Conservation (phyloP, 2,797 vertebrate species). For the Alectoris magna region DNA sequence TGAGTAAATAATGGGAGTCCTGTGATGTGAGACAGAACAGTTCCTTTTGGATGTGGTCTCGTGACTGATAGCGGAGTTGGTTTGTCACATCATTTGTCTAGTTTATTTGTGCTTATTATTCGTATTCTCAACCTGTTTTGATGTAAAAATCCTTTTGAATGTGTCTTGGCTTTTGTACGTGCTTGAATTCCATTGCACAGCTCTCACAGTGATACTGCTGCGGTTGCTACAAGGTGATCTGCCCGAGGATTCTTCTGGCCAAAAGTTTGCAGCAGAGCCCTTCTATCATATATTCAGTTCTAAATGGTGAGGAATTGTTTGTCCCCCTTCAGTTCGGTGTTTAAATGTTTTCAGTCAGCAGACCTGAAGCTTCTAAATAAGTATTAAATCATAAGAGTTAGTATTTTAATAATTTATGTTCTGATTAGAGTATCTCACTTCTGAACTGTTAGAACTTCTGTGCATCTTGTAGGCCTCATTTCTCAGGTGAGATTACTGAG, state of each 20-base stretch:
- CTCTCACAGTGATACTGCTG: neutral
- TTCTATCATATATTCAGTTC: neutral
- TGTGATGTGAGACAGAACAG: neutral
- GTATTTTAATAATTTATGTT: neutral
- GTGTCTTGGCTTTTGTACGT: neutral
- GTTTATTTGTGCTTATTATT: slow-evolving; percentile 24
- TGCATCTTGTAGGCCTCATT: neutral
- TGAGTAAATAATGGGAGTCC: neutral
- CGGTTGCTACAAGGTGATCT: neutral
- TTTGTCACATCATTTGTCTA: neutral
- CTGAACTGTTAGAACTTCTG: neutral
- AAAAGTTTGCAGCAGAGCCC: neutral
- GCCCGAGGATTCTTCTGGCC: neutral
- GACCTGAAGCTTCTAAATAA: neutral
- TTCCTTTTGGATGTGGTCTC: neutral
- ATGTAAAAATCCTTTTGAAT: neutral
- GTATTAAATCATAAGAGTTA: neutral
- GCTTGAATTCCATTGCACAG: neutral
- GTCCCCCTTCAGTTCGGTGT: neutral
- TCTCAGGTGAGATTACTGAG: neutral
- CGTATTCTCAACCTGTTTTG: neutral
- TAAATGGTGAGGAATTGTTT: neutral
- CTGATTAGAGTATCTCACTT: neutral
- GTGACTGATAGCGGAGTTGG: neutral
- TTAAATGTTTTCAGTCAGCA: neutral